A percentile compares a stretch with the other conserved stretches of the same genome.
These are phyloP conservation scores for Agrilus mali DNA, from an alignment of 2,888 invertebrate genomes.

Conservation along the genomic window DNA sequence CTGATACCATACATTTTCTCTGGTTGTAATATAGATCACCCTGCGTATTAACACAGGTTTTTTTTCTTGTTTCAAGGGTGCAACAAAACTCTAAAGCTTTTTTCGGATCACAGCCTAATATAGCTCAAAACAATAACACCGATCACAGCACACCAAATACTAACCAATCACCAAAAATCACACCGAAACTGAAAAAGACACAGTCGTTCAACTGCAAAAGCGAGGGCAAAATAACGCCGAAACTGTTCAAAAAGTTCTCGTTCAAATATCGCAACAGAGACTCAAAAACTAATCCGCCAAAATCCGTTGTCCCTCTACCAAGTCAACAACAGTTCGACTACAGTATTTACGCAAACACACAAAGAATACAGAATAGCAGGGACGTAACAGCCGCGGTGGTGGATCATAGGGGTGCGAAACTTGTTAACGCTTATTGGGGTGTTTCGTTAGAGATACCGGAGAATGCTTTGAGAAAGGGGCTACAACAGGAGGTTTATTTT, in stretches of 20 bases:
- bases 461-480: slow-evolving; percentile 71
- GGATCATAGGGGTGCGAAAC: slow-evolving; percentile 65
- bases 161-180: slow-evolving; percentile 28
- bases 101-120: slow-evolving; percentile 36
- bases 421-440: slow-evolving; percentile 81
- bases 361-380: slow-evolving; percentile 22
- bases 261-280: slow-evolving; percentile 21
- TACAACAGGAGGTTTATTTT: slow-evolving; percentile 87
- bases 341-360: slow-evolving; percentile 2
- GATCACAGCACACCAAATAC: slow-evolving; percentile 24
- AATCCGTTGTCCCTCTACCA: background rate
- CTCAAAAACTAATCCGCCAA: slow-evolving; percentile 5
- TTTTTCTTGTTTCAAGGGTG: slow-evolving; percentile 28
- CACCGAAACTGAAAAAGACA: slow-evolving; percentile 33
- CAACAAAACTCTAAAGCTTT: slow-evolving; percentile 25
- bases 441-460: slow-evolving; percentile 82
- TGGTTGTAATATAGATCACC: too few species aligned
- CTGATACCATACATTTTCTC: background rate
- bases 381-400: slow-evolving; percentile 43
- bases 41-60: slow-evolving; percentile 5
- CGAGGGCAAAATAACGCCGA: slow-evolving; percentile 26
- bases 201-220: slow-evolving; percentile 32
- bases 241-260: slow-evolving; percentile 29
- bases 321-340: slow-evolving; percentile 2
- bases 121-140: slow-evolving; percentile 26